These are phyloP conservation scores for Vanessa cardui DNA, from an alignment of 2,888 invertebrate genomes.

Conservation along the genomic window DNA sequence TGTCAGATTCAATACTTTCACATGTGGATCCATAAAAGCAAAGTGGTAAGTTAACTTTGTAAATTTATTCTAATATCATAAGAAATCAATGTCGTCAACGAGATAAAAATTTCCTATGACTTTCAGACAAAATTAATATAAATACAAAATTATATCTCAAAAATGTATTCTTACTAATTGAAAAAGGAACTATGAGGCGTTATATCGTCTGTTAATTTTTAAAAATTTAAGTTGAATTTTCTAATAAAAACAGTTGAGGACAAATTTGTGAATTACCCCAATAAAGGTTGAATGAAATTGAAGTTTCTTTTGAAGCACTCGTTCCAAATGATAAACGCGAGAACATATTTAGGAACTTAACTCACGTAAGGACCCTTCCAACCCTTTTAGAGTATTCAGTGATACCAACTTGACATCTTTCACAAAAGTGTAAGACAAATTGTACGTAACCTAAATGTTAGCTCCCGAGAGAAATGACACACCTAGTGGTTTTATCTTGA, in stretches of 20 bases:
- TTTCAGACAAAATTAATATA: too few species aligned
- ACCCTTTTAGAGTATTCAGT: slow-evolving; percentile 35
- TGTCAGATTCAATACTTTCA: too few species aligned
- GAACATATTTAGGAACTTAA: slow-evolving; percentile 32
- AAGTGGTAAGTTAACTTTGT: too few species aligned
- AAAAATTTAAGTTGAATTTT: neutral
- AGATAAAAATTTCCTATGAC: too few species aligned
- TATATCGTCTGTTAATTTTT: neutral
- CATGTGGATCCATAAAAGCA: too few species aligned
- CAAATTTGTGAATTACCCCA: neutral
- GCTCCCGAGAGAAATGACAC: slow-evolving; percentile 20
- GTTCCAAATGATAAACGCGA: slow-evolving; percentile 11
- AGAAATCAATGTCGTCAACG: too few species aligned
- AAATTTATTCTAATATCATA: too few species aligned
- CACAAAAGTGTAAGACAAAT: slow-evolving; percentile 32
- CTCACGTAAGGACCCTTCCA: slow-evolving; percentile 30
- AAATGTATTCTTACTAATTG: too few species aligned
- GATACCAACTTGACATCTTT: slow-evolving; percentile 35
- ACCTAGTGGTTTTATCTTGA: slow-evolving; percentile 12
- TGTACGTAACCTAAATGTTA: slow-evolving; percentile 33
- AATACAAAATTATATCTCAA: too few species aligned
- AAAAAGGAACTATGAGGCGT: too few species aligned
- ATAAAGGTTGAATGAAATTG: slow-evolving; percentile 1
- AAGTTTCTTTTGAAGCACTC: slow-evolving; percentile 9
- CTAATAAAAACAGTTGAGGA: neutral